Evolutionary conservation across 2,797 vertebrate genomes (phyloP), one percentile per base, ranked within the genome.

Genomic region (Etheostoma nigrum): DNA sequence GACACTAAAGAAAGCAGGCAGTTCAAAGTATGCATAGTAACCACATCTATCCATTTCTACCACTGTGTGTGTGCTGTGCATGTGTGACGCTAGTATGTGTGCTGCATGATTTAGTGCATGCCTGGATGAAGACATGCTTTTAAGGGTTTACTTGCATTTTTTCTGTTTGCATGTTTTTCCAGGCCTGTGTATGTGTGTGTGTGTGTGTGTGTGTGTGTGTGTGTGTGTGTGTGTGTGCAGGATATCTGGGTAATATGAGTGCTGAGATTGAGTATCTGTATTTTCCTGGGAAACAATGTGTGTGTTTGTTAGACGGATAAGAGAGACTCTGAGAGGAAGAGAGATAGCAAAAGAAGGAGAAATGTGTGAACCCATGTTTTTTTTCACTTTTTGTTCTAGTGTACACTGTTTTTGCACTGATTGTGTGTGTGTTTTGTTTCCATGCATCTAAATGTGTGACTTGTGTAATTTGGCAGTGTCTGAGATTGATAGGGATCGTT

Each of bases 401-500:
- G 9, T 33, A 48, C 19, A 21, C 47, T 54, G 25, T 30, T 51
- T 72, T 72, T 67, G n/a, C 21, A 23, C 27, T 13, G 67, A 76
- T 61, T 58, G 23, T 71, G 44, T 67, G 59, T 55, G 65, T 23
- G 52, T 69, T 67, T 72, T 78, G 13, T 57, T 70, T 77, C 36
- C 62, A 19, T 60, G 42, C 3, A 23, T 78, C n/a, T n/a, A 2
- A 73, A 19, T 64, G 36, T 52, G 25, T 23, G 53, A 62, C 25
- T 73, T 54, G 69, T 78, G 65, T 70, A 65, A 78, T 80, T 80
- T 85, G 76, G 68, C 65, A 33, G 62, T 74, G 60, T 81, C 71
- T 75, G 52, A 55, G 47, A 60, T 40, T 80, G 71, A 85, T 72
- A 52, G 40, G 36, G 18, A 82, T 84, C 48, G 2, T 45, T 78